Base-by-base conservation (phyloP, 1,140 invertebrate species). In the Apis dorsata region DNA sequence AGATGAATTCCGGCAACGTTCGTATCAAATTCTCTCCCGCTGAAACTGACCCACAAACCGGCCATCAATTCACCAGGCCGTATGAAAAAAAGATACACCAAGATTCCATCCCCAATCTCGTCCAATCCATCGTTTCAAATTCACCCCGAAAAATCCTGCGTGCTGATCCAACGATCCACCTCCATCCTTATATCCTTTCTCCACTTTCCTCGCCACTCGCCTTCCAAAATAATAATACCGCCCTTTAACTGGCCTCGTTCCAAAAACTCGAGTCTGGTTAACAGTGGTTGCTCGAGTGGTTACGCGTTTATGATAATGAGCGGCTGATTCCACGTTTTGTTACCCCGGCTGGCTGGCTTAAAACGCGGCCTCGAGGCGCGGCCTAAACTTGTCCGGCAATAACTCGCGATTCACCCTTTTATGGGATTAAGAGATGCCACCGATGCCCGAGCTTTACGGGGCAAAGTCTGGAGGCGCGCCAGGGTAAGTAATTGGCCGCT, bases 401-500 rank as follows among this genome's bases (percentile, higher is more conserved):
- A 75, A 44, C 71, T 55, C 63, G 63, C 74, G 81, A 78, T 78
- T 70, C 80, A 51, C 49, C 81, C 81, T 49, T 83, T 78, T 78
- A 78, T 71, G 81, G 66, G 74, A 78, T 82, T 77, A 69, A 44
- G 65, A 70, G 74, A 60, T 60, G 81, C 65, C 57, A 78, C 55
- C 66, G 79, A 81, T 81, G 63, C 53, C 49, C 34, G 49, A 49
- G 74, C 34, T 82, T 82, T 69, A 82, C 66, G 49, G 81, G 65
- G 60, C 24, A 53, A 59, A 44, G 66, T 34, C 34, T 83, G 81
- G 59, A 83, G 74, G 17, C 28, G 44, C 49, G 75, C 81, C 81
- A 83, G 66, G 57, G 44, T 83, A 83, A 78, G 81, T 83, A 83
- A 83, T 83, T 83, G 60, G 49, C 75, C 13, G 17, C 24, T 44